Evolutionary conservation across 2,888 invertebrate species (phyloP), one percentile per base, ranked within the genome.

Genomic region (Drosophila kanekoi): DNA sequence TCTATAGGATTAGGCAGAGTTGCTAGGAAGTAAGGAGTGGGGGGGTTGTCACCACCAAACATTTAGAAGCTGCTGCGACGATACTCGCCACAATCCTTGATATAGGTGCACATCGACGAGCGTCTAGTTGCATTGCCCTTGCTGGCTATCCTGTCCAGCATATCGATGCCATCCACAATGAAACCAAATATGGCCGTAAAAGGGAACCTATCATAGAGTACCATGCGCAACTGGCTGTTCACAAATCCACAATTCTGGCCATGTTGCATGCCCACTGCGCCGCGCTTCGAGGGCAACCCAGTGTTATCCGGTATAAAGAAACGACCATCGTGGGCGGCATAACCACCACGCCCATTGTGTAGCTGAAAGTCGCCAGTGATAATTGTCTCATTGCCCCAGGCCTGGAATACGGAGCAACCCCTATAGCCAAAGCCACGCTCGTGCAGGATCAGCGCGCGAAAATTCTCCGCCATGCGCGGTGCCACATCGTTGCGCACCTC

Each of bases 371-470:
- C 96, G 18, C 96, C 96, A 14, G 96, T 96, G 79, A 96, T 96
- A 51, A 96, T 95, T 90, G 96, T 96, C 91, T 96, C 96, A 75
- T 95, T 95, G 85, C 95, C 95, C 96, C 96, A 96, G 89, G 96
- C 96, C 91, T 96, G 96, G 92, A 96, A 96, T 81, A 96, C 95
- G 80, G 95, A 93, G 91, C 96, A 96, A 41, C 96, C 96, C 83
- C 95, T 95, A 92, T 96, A 96, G 45, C 96, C 96, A 83, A 95
- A 94, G 28, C 96, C 96, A 35, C 95, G 93, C 87, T 96, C 28
- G 32, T 53, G 44, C 10, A 44, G 0, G 4, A 60, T 45, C 5
- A 60, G 18, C 1, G 37, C 4, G 6, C 18, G 60, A 37, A 60
- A 96, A 92, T 96, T 96, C 90, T 95, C 95, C 33, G 96, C 95